phyloP scores from a whole-genome alignment of 2,888 invertebrate genomes.

The Drosophila neonasuta region DNA sequence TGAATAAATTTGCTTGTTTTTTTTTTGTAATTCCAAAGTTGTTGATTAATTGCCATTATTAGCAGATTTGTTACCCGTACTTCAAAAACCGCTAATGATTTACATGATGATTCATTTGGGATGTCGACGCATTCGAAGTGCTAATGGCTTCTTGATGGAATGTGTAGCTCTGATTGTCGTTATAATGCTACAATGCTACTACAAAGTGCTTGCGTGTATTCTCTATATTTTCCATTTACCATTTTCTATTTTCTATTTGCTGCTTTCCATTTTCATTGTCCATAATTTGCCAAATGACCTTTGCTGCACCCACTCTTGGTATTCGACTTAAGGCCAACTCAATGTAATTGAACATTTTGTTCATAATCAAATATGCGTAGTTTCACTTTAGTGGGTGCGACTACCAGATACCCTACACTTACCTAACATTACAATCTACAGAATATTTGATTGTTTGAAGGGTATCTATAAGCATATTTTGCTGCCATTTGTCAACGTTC shows the following conservation, averaged over 20 bases:
- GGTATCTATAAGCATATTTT: not conserved
- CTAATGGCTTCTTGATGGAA: conserved; percentile 11
- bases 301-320: conserved; percentile 23
- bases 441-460: too few relatives aligned
- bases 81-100: not conserved
- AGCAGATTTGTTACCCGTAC: not conserved
- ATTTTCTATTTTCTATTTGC: conserved; percentile 2
- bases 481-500: not conserved
- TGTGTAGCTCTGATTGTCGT: conserved; percentile 1
- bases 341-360: conserved; percentile 5
- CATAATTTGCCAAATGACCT: conserved; percentile 9
- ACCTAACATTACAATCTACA: not conserved
- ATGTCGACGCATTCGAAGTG: not conserved
- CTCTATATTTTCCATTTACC: conserved; percentile 3
- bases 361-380: conserved; percentile 13
- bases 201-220: conserved; percentile 17
- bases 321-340: not conserved
- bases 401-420: not conserved
- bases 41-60: not conserved
- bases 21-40: too few relatives aligned
- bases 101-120: not conserved
- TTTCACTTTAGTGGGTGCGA: not conserved
- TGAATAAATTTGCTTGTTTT: too few relatives aligned
- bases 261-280: conserved; percentile 8
- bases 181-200: not conserved